Conservation (phyloP, 2,113 vertebrate species). For the Cacatua alba region DNA sequence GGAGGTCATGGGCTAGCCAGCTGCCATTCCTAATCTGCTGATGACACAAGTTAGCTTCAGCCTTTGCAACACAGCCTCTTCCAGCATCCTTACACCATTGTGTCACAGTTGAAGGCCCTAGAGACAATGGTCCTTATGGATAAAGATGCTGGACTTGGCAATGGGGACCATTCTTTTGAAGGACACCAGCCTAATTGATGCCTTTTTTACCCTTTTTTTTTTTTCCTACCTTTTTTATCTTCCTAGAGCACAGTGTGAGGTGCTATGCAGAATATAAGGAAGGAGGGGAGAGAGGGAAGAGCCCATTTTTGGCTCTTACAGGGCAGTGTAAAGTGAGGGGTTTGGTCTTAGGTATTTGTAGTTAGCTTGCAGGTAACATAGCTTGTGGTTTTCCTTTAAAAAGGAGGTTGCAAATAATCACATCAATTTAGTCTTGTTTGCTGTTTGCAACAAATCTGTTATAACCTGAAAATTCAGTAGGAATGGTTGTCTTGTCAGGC, state of each 20-base stretch:
- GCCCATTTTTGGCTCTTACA: background rate
- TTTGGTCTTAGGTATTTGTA: background rate
- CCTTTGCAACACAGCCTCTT: background rate
- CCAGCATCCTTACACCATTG: rapidly evolving
- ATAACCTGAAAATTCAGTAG: background rate
- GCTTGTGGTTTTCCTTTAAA: background rate
- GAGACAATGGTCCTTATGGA: background rate
- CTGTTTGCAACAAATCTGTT: background rate
- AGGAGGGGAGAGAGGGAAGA: background rate
- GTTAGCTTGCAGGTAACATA: background rate
- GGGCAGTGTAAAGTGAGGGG: background rate
- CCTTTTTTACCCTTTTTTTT: background rate
- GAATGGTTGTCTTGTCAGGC: background rate
- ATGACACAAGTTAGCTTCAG: background rate
- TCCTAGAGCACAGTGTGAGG: background rate
- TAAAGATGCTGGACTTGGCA: background rate
- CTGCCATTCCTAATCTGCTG: background rate
- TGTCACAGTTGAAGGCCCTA: background rate
- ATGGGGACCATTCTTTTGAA: background rate
- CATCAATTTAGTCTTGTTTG: background rate
- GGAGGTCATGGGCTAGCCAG: background rate
- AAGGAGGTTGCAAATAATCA: background rate
- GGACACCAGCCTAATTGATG: background rate
- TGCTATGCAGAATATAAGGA: background rate
- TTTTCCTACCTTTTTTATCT: background rate